These are phyloP conservation scores for Calliphora vomitoria DNA, from an alignment of 2,888 invertebrate species.

Conservation along the genomic window DNA sequence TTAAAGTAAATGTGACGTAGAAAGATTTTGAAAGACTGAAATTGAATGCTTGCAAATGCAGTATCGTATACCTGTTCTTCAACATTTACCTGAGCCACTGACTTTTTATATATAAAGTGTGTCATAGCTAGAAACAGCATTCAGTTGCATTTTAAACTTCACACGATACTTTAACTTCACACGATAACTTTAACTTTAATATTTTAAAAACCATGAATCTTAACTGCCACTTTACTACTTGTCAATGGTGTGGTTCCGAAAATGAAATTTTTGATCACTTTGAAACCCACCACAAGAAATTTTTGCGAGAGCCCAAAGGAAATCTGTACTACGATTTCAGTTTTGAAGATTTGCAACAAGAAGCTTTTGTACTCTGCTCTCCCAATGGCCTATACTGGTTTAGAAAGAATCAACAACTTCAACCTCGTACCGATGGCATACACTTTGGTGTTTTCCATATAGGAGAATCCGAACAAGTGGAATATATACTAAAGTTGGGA, in stretches of 20 bases:
- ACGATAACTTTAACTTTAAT: not conserved
- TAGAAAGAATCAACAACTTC: conserved; percentile 51
- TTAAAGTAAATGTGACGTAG: no score
- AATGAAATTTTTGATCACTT: conserved; percentile 75
- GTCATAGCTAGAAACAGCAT: no score
- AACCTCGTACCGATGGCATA: conserved; percentile 26
- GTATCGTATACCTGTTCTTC: no score
- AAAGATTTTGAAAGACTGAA: no score
- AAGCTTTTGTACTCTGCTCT: conserved; percentile 72
- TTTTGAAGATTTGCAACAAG: conserved; percentile 73
- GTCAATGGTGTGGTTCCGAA: conserved; percentile 73
- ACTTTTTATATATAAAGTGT: no score
- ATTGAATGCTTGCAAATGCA: no score
- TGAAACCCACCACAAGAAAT: conserved; percentile 71
- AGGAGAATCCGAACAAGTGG: conserved; percentile 74
- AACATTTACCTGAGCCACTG: no score
- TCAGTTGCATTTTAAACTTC: not conserved
- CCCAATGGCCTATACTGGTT: conserved; percentile 76
- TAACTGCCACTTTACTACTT: conserved; percentile 74
- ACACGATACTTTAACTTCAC: no score
- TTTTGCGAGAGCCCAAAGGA: conserved; percentile 70
- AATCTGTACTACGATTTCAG: not conserved
- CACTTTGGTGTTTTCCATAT: conserved; percentile 76
- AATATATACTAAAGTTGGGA: conserved; percentile 74
- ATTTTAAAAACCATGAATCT: conserved; percentile 25